A percentile compares a stretch with the other conserved stretches of the same genome.
Evolutionary conservation across 2,113 vertebrate species (phyloP).

Genomic region (Clarias batrachus): DNA sequence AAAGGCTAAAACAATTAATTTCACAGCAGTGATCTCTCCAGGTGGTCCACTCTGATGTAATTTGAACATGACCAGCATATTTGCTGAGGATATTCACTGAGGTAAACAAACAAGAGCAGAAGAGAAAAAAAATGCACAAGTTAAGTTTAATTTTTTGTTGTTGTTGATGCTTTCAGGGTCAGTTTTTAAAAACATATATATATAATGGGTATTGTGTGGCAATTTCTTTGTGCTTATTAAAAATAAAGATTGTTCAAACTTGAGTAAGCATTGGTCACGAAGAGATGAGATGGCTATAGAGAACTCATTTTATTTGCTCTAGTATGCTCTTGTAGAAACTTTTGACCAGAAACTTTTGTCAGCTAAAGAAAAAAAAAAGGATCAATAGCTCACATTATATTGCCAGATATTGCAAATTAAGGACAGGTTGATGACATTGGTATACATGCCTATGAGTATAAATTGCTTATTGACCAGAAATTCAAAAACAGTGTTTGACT

Average conservation of each 20-base stretch:
- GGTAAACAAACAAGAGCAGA: not conserved
- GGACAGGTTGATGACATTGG: not conserved
- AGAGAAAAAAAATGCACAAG: not conserved
- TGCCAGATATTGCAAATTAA: not conserved
- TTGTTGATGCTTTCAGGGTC: not conserved
- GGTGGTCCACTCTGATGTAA: not conserved
- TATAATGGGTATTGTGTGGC: not conserved
- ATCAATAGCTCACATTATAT: not conserved
- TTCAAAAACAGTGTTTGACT: not conserved
- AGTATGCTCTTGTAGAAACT: not conserved
- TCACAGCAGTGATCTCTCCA: constrained; percentile 1
- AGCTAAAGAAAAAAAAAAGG: not conserved
- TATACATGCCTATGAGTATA: not conserved
- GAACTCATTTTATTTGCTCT: not conserved
- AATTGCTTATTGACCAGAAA: not conserved
- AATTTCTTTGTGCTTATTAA: not conserved
- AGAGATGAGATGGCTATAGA: not conserved
- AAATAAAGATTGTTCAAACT: not conserved
- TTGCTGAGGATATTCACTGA: not conserved
- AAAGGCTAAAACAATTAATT: constrained; percentile 19
- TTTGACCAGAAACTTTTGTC: not conserved
- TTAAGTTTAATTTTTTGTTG: too few species aligned
- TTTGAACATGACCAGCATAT: not conserved
- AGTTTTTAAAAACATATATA: not conserved
- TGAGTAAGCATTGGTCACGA: constrained; percentile 14